Conservation (phyloP, 1,140 invertebrate species). For the Chironomus striatipennis region DNA sequence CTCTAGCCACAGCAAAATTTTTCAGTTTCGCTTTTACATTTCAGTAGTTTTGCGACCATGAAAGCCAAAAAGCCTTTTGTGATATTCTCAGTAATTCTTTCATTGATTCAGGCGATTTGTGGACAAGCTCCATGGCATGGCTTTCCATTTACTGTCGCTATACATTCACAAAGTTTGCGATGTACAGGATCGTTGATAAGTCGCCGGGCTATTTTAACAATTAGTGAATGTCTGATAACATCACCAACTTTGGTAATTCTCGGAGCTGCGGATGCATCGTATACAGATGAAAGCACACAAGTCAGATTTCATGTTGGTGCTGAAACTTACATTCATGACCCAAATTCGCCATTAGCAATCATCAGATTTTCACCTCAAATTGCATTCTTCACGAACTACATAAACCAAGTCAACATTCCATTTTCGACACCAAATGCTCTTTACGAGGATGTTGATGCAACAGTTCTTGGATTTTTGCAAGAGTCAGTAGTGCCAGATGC, state of each 20-base stretch:
- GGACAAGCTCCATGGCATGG: neutral
- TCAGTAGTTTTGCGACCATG: no score
- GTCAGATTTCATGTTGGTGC: neutral
- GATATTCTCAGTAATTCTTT: neutral
- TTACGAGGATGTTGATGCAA: neutral
- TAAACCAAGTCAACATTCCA: neutral
- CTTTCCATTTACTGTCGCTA: neutral
- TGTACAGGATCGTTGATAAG: neutral
- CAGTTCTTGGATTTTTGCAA: neutral
- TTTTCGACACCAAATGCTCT: neutral
- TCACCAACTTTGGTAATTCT: neutral
- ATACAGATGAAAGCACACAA: neutral
- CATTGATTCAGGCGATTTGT: neutral
- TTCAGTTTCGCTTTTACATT: no score
- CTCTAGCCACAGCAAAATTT: no score
- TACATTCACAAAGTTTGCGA: neutral
- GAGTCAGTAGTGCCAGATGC: neutral
- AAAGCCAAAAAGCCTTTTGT: no score
- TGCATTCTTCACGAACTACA: neutral
- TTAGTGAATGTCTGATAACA: neutral
- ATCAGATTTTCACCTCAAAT: neutral
- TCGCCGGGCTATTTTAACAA: neutral
- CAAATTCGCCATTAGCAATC: neutral
- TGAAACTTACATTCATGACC: neutral
- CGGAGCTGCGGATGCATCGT: neutral